These are phyloP conservation scores for Eublepharis macularius DNA, from an alignment of 2,113 vertebrate genomes.

Conservation along the genomic window DNA sequence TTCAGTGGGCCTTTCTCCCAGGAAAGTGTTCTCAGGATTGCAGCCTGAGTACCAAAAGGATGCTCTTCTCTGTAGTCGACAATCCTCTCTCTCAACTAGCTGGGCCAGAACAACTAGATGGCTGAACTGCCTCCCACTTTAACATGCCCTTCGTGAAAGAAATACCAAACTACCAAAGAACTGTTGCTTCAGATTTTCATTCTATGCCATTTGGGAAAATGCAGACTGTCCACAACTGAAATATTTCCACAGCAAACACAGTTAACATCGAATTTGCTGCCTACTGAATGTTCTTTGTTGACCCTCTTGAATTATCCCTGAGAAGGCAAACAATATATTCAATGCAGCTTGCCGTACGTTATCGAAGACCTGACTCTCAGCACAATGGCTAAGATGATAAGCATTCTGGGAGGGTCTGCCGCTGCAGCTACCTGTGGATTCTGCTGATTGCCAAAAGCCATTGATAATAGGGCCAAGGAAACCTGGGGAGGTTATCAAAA, in stretches of 20 bases:
- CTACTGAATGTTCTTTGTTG: conserved; percentile 65
- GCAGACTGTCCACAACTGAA: conserved; percentile 42
- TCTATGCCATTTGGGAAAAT: conserved; percentile 34
- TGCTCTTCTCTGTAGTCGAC: no score
- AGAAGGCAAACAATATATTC: conserved; percentile 67
- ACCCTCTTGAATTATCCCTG: conserved; percentile 62
- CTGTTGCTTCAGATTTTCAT: conserved; percentile 11
- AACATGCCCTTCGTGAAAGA: conserved; percentile 24
- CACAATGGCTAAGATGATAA: conserved; percentile 57
- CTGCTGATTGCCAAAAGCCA: conserved; percentile 18
- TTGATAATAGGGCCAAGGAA: conserved; percentile 45
- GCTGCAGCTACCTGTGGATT: neutral
- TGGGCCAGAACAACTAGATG: conserved; percentile 30
- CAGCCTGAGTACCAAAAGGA: neutral
- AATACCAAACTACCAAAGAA: conserved; percentile 22
- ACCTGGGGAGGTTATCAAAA: conserved; percentile 53
- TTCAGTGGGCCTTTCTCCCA: no score
- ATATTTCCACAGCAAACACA: conserved; percentile 3
- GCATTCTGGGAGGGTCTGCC: conserved; percentile 25
- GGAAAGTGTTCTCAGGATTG: no score
- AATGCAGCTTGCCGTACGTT: conserved; percentile 51
- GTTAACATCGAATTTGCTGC: conserved; percentile 64
- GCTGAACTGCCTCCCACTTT: conserved; percentile 18
- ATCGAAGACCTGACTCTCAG: conserved; percentile 62
- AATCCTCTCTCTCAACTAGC: neutral